Conservation (phyloP, 2,113 vertebrate genomes). For the Lepidiolamprologus cunningtoni region DNA sequence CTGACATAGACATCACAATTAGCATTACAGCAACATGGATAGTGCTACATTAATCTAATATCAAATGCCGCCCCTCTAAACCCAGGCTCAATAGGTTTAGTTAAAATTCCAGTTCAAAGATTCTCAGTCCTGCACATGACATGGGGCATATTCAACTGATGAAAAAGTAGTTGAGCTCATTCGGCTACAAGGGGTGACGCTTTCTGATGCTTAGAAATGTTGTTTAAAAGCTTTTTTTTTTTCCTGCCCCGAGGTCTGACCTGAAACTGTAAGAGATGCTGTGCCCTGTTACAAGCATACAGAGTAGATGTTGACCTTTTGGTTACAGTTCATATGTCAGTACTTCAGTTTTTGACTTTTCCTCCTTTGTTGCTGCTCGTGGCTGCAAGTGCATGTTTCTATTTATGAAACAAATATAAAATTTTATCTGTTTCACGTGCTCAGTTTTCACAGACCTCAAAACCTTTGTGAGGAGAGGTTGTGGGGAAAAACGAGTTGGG, state of each 20-base stretch:
- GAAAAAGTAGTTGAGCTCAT: neutral
- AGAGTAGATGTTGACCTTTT: neutral
- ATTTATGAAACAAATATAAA: neutral
- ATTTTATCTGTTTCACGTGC: neutral
- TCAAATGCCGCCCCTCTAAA: neutral
- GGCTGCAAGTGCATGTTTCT: neutral
- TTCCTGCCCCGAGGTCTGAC: neutral
- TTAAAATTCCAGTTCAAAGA: neutral
- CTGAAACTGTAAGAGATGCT: neutral
- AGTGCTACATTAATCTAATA: neutral
- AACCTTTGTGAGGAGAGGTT: neutral
- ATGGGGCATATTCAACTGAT: neutral
- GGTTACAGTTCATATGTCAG: neutral
- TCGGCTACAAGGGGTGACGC: fast-evolving
- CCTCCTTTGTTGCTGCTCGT: neutral
- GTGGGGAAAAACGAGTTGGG: neutral
- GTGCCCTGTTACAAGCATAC: neutral
- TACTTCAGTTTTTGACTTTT: neutral
- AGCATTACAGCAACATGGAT: neutral
- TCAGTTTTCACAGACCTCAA: neutral
- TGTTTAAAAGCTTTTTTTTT: neutral
- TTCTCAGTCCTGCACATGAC: neutral
- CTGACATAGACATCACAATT: neutral
- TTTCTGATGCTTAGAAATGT: neutral
- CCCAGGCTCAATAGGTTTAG: fast-evolving